Evolutionary conservation across 2,113 vertebrate genomes (phyloP).

Genomic region (Oxygymnocypris stewartii): DNA sequence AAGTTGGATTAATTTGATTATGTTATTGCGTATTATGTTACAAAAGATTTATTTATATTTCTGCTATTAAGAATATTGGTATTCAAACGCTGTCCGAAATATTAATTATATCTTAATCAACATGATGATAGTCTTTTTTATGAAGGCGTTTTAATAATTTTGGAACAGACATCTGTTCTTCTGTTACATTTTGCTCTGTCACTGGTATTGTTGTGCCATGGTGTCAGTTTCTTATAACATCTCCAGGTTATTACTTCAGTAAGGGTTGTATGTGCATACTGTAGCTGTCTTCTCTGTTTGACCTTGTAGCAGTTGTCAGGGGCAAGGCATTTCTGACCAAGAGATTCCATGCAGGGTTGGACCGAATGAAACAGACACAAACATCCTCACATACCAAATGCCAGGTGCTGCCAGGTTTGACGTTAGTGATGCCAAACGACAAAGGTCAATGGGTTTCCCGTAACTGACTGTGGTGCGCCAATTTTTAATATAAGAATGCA

Average conservation of each 20-base stretch:
- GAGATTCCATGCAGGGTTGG: not conserved
- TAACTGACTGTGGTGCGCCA: not conserved
- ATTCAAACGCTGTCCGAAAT: no score
- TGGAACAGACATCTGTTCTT: not conserved
- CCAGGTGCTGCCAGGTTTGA: not conserved
- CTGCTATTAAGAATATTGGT: no score
- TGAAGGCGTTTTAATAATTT: not conserved
- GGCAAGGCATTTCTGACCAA: not conserved
- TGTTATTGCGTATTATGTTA: no score
- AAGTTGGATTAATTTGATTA: no score
- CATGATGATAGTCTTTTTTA: not conserved
- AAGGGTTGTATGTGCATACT: not conserved
- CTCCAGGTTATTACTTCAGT: not conserved
- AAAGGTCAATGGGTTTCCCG: not conserved
- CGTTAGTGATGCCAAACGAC: not conserved
- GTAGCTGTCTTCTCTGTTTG: not conserved
- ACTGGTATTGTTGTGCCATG: not conserved
- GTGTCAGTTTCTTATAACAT: not conserved
- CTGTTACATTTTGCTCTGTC: not conserved
- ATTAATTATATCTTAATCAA: no score
- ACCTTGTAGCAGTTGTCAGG: not conserved
- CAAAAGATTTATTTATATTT: no score
- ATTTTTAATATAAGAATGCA: not conserved
- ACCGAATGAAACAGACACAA: not conserved
- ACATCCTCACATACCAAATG: not conserved